Evolutionary conservation across 2,888 invertebrate species (phyloP).

Genomic region (Diplazon laetatorius): DNA sequence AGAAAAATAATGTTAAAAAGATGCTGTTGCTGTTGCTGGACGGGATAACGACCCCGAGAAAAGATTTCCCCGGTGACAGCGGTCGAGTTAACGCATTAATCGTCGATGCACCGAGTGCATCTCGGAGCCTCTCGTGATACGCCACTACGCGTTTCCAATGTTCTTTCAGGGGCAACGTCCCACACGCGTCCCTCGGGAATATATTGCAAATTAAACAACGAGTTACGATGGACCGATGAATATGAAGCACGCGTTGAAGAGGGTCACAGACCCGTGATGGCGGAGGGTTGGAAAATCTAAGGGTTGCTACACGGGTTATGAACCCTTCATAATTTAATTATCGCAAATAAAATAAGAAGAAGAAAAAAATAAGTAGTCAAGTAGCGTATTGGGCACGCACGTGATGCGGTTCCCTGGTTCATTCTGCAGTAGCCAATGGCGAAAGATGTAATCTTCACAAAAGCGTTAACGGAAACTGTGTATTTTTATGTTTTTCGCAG

Average conservation of each 20-base stretch:
- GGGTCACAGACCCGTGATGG: neutral
- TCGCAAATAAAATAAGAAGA: neutral
- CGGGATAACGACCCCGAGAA: conserved; percentile 8
- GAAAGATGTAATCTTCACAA: too few species aligned
- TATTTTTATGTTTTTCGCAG: too few species aligned
- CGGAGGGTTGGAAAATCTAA: conserved; percentile 7
- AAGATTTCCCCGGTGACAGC: conserved; percentile 24
- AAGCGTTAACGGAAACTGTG: too few species aligned
- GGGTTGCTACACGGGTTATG: neutral
- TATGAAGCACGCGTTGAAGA: neutral
- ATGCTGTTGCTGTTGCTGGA: neutral
- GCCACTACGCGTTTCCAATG: neutral
- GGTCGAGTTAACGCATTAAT: conserved; percentile 19
- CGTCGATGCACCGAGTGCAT: conserved; percentile 15
- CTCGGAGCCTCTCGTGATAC: conserved; percentile 1
- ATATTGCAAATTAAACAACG: conserved; percentile 30
- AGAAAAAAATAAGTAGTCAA: too few species aligned
- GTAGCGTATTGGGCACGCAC: too few species aligned
- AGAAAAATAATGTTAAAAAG: neutral
- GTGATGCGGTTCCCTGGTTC: too few species aligned
- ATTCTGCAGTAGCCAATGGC: too few species aligned
- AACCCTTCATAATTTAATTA: conserved; percentile 19
- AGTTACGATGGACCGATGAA: conserved; percentile 15
- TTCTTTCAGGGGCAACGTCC: conserved; percentile 9
- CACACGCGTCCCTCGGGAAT: neutral